phyloP scores from a whole-genome alignment of 2,888 invertebrate species.

The Helobdella robusta region DNA sequence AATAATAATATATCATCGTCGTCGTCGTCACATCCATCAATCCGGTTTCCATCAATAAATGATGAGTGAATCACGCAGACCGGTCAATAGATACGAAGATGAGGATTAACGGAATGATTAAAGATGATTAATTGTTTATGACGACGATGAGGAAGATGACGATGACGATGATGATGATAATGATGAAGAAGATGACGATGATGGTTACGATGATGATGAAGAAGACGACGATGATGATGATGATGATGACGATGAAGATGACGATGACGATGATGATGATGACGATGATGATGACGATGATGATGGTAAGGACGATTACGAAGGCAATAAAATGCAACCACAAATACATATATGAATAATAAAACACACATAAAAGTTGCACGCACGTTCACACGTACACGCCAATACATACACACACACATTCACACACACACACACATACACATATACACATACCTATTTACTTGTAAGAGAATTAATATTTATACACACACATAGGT shows the following conservation, averaged over 20 bases:
- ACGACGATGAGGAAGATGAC: neutral
- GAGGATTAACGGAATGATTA: too few species aligned
- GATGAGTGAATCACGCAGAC: too few species aligned
- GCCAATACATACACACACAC: constrained; percentile 13
- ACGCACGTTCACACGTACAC: constrained; percentile 15
- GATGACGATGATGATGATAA: constrained; percentile 8
- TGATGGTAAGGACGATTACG: neutral
- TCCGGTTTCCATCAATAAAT: too few species aligned
- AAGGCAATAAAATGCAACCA: neutral
- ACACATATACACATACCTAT: constrained; percentile 12
- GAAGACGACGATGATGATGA: constrained; percentile 6
- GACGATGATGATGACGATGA: neutral
- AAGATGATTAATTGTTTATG: neutral
- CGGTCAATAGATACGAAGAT: too few species aligned
- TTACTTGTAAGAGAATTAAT: neutral
- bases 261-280: constrained; percentile 9
- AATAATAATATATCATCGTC: too few species aligned
- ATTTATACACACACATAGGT: constrained; percentile 14
- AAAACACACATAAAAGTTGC: neutral
- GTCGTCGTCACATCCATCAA: too few species aligned
- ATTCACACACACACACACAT: neutral
- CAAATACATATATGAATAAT: neutral
- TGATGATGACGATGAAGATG: constrained; percentile 10
- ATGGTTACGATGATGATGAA: constrained; percentile 5
- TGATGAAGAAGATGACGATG: constrained; percentile 10